Evolutionary conservation across 1,140 invertebrate genomes (phyloP).

Genomic region (Whitmania pigra): DNA sequence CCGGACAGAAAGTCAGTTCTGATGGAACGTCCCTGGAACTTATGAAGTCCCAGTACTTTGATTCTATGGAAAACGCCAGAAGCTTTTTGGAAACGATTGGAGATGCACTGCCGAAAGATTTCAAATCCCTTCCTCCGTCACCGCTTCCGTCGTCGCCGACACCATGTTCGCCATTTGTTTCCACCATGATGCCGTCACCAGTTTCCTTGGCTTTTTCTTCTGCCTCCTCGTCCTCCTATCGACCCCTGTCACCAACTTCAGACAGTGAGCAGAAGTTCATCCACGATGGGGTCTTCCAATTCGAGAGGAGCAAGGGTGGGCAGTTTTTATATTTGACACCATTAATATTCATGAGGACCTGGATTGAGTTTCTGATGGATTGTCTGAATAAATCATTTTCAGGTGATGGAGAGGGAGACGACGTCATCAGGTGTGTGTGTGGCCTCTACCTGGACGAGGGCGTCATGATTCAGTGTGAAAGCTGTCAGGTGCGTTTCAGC

Average conservation of each 20-base stretch:
- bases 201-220: too few relatives aligned
- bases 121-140: neutral
- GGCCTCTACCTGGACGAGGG: constrained; percentile 87
- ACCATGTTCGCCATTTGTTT: too few relatives aligned
- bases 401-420: constrained; percentile 53
- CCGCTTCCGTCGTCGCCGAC: neutral
- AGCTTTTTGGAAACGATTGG: neutral
- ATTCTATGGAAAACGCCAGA: neutral
- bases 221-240: too few relatives aligned
- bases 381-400: too few relatives aligned
- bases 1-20: neutral
- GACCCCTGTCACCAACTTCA: too few relatives aligned
- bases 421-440: constrained; percentile 90
- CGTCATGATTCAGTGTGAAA: constrained; percentile 86
- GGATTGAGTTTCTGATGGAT: too few relatives aligned
- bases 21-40: neutral
- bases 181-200: too few relatives aligned
- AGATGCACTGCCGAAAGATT: neutral
- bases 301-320: too few relatives aligned
- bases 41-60: neutral
- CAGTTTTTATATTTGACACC: too few relatives aligned
- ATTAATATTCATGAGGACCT: too few relatives aligned
- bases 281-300: too few relatives aligned
- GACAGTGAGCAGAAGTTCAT: too few relatives aligned
- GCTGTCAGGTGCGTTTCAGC: constrained; percentile 58